Conservation (phyloP, 1,140 invertebrate species). For the Zaprionus tsacasi region DNA sequence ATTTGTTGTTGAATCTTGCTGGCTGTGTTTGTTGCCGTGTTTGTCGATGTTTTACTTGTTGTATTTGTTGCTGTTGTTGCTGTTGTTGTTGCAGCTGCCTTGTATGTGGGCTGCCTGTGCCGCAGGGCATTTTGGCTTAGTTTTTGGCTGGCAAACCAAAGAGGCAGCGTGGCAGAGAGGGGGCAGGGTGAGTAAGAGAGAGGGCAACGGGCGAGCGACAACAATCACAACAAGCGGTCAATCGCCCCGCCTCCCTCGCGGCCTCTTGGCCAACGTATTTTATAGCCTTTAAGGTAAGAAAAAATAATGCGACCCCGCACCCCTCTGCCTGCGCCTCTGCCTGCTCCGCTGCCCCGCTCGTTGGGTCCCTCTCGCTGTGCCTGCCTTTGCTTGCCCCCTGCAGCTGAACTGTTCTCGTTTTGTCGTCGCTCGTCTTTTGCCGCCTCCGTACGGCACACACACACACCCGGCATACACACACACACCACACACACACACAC, state of each 20-base stretch:
- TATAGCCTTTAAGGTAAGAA: constrained; percentile 78
- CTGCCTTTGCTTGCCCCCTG: constrained; percentile 17
- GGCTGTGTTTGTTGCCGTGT: not conserved
- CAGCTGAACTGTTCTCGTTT: constrained; percentile 23
- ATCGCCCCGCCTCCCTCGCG: constrained; percentile 19
- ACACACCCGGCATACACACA: constrained; percentile 16
- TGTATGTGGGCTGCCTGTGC: constrained; percentile 32
- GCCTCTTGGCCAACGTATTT: constrained; percentile 62
- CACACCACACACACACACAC: constrained; percentile 16
- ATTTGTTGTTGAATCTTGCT: no score
- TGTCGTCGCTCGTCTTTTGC: constrained; percentile 56
- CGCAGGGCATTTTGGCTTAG: constrained; percentile 40
- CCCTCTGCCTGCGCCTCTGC: not conserved
- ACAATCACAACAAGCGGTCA: constrained; percentile 60
- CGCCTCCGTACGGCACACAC: constrained; percentile 37
- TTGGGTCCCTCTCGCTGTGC: constrained; percentile 24
- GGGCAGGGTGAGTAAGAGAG: not conserved
- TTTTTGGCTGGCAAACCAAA: constrained; percentile 20
- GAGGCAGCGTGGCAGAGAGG: not conserved
- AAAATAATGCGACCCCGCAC: constrained; percentile 69
- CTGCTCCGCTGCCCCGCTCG: not conserved
- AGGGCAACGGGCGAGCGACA: not conserved
- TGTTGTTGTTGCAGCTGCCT: constrained; percentile 1
- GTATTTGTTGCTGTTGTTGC: not conserved
- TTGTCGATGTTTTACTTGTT: constrained; percentile 16